A percentile compares a stretch with the other conserved stretches of the same genome.
These are phyloP conservation scores for Ophiothrix spiculata DNA, from an alignment of 35 echinoderm and acorn worm genomes.

Conservation along the genomic window DNA sequence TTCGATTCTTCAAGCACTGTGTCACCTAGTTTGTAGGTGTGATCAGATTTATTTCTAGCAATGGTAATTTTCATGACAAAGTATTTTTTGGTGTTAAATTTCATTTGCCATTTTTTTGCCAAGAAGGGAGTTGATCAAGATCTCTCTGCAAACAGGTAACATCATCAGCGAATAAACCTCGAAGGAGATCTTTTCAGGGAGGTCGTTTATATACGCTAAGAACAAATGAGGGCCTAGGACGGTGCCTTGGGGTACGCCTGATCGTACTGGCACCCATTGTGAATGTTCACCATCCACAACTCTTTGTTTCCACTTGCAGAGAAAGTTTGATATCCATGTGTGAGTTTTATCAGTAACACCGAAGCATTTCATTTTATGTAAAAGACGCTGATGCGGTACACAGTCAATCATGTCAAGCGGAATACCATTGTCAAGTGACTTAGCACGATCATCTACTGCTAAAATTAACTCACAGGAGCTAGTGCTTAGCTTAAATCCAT, in stretches of 20 bases:
- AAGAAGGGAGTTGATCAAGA: neutral
- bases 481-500: neutral
- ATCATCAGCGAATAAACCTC: neutral
- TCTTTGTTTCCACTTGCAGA: constrained; percentile 32
- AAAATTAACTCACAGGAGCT: constrained; percentile 9
- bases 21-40: neutral
- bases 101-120: neutral
- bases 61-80: neutral
- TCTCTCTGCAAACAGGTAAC: neutral
- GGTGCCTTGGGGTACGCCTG: constrained; percentile 63
- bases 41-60: neutral
- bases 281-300: constrained; percentile 49
- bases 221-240: constrained; percentile 50
- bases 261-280: neutral
- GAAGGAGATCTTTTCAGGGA: constrained; percentile 23
- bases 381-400: constrained; percentile 34
- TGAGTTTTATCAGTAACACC: constrained; percentile 30
- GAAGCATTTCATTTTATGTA: constrained; percentile 25
- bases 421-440: constrained; percentile 10
- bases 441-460: constrained; percentile 6
- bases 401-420: constrained; percentile 32
- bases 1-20: neutral
- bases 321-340: constrained; percentile 40
- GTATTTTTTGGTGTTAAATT: neutral
- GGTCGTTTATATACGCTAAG: constrained; percentile 45